Percentiles rank a stretch among this genome's conserved stretches.
phyloP scores from a whole-genome alignment of 2,888 invertebrate genomes.

The Creontiades dilutus region DNA sequence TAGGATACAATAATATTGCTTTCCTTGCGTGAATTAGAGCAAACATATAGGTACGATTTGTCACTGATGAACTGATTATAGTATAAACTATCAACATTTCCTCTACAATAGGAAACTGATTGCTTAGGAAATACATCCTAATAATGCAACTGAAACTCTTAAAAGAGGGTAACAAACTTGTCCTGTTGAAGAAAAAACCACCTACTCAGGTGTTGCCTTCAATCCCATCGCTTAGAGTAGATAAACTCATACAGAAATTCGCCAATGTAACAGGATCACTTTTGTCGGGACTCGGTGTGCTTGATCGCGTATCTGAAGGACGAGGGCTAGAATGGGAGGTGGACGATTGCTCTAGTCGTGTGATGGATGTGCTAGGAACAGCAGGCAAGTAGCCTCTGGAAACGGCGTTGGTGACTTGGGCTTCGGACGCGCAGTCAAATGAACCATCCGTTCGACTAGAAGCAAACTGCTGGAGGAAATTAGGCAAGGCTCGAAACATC shows the following conservation, averaged over 20 bases:
- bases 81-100: too few relatives aligned
- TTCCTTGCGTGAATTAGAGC: too few relatives aligned
- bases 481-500: not conserved
- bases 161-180: too few relatives aligned
- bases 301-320: not conserved
- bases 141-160: too few relatives aligned
- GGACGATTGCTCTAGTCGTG: not conserved
- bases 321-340: not conserved
- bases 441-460: not conserved
- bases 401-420: slow-evolving; percentile 41
- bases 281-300: slow-evolving; percentile 6
- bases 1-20: too few relatives aligned
- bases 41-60: too few relatives aligned
- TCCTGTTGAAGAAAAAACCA: not conserved
- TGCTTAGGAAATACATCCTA: too few relatives aligned
- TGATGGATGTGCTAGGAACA: slow-evolving; percentile 55
- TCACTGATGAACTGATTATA: too few relatives aligned
- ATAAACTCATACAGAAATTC: slow-evolving; percentile 46
- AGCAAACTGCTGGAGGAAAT: not conserved
- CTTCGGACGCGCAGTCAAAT: not conserved
- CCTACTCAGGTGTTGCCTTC: slow-evolving; percentile 32
- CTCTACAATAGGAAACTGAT: too few relatives aligned
- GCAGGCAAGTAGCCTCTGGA: slow-evolving; percentile 56
- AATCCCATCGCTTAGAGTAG: not conserved
- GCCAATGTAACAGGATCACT: slow-evolving; percentile 35